Conservation (phyloP, 2,113 vertebrate species). For the Percopsis transmontana region DNA sequence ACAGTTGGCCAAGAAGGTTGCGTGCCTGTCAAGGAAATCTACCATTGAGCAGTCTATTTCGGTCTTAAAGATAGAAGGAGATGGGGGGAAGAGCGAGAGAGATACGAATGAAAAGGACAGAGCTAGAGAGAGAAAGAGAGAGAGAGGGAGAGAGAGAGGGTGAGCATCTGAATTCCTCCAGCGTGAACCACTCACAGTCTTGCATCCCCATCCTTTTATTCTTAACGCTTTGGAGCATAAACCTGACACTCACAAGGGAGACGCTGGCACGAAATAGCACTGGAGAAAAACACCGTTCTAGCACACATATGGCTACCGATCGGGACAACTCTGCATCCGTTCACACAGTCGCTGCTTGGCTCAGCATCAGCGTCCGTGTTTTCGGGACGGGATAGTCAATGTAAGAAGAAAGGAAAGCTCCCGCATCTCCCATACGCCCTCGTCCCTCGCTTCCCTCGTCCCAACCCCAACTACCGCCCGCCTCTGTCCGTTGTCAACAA, state of each 20-base stretch:
- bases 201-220: slow-evolving; percentile 47
- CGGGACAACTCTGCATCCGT: slow-evolving; percentile 66
- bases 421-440: slow-evolving; percentile 23
- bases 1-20: slow-evolving; percentile 41
- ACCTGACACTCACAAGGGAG: slow-evolving; percentile 27
- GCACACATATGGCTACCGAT: slow-evolving; percentile 26
- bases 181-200: slow-evolving; percentile 66
- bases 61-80: slow-evolving; percentile 40
- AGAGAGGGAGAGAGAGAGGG: slow-evolving; percentile 14
- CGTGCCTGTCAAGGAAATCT: slow-evolving; percentile 42
- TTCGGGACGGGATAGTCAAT: slow-evolving; percentile 54
- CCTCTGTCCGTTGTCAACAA: slow-evolving; percentile 28
- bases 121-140: slow-evolving; percentile 27
- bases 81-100: slow-evolving; percentile 7
- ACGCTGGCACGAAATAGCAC: slow-evolving; percentile 26
- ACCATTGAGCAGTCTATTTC: slow-evolving; percentile 42
- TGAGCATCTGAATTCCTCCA: slow-evolving; percentile 77
- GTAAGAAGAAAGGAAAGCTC: slow-evolving; percentile 50
- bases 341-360: slow-evolving; percentile 60
- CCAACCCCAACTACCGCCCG: slow-evolving; percentile 18
- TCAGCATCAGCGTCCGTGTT: slow-evolving; percentile 71
- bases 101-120: slow-evolving; percentile 1
- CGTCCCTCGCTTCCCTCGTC: slow-evolving; percentile 25
- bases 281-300: slow-evolving; percentile 18
- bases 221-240: slow-evolving; percentile 45